Conservation (phyloP, 2,113 vertebrate genomes). For the Mirza zaza region DNA sequence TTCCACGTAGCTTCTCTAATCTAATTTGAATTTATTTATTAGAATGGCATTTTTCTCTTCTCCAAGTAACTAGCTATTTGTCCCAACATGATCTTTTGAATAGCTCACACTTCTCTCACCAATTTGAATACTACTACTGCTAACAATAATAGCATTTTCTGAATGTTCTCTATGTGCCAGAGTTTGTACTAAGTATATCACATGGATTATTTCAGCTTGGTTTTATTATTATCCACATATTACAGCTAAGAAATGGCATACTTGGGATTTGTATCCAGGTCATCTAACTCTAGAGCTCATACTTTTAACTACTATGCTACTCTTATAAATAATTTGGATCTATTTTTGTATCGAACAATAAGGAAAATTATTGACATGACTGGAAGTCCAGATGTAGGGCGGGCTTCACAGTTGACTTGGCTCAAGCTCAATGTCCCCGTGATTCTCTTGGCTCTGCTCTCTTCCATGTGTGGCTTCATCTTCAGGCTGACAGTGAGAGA, state of each 20-base stretch:
- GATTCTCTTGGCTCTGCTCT: background rate
- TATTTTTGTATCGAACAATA: conserved; percentile 33
- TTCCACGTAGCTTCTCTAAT: background rate
- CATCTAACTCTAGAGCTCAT: background rate
- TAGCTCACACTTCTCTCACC: conserved; percentile 21
- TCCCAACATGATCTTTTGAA: conserved; percentile 7
- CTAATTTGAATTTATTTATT: background rate
- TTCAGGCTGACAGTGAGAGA: background rate
- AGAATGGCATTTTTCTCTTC: conserved; percentile 14
- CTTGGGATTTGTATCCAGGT: background rate
- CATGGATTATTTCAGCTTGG: background rate
- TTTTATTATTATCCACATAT: background rate
- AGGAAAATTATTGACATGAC: background rate
- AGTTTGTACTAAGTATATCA: background rate
- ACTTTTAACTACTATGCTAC: background rate
- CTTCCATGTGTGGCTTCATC: background rate
- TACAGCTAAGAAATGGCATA: background rate
- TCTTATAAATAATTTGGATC: conserved; percentile 8
- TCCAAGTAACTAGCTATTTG: conserved; percentile 31
- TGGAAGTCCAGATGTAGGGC: background rate
- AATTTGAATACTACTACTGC: conserved; percentile 3
- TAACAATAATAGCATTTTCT: background rate
- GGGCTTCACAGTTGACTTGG: background rate
- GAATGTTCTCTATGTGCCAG: background rate
- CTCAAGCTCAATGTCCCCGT: background rate